Conservation (phyloP, 1,140 invertebrate genomes). For the Drosophila ananassae region DNA sequence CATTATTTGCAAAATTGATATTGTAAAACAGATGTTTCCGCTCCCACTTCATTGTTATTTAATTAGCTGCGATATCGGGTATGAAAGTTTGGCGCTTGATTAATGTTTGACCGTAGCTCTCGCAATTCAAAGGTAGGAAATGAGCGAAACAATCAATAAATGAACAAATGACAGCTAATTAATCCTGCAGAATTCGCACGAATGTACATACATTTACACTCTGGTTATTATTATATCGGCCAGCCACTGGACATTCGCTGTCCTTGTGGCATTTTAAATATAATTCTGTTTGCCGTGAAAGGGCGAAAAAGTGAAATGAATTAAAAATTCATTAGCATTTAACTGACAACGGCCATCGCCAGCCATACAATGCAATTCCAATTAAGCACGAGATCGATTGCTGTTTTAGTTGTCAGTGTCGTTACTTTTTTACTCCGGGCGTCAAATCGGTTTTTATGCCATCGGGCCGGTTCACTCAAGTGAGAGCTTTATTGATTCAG, state of each 20-base stretch:
- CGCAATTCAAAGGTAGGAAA: conserved; percentile 21
- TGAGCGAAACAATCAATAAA: conserved; percentile 63
- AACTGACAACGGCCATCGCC: conserved; percentile 36
- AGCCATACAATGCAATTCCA: conserved; percentile 18
- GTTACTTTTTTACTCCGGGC: neutral
- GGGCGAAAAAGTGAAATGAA: conserved; percentile 51
- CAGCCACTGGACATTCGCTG: conserved; percentile 11
- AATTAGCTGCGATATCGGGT: conserved; percentile 53
- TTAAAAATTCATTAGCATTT: conserved; percentile 76
- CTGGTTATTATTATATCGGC: conserved; percentile 19
- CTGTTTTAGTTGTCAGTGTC: conserved; percentile 21
- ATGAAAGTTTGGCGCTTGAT: conserved; percentile 57
- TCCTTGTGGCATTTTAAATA: conserved; percentile 75
- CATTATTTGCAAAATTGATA: conserved; percentile 57
- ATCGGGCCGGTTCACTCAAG: conserved; percentile 5
- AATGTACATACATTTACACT: conserved; percentile 10
- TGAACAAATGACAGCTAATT: conserved; percentile 79
- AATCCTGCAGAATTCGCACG: conserved; percentile 36
- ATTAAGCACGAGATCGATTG: conserved; percentile 32
- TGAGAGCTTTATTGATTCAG: conserved; percentile 31
- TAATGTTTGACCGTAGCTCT: conserved; percentile 52
- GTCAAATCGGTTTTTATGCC: conserved; percentile 7
- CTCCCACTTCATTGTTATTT: conserved; percentile 70
- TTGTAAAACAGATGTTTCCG: conserved; percentile 52
- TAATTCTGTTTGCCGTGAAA: conserved; percentile 45